These are phyloP conservation scores for Callionymus lyra DNA, from an alignment of 2,113 vertebrate genomes.

Conservation along the genomic window DNA sequence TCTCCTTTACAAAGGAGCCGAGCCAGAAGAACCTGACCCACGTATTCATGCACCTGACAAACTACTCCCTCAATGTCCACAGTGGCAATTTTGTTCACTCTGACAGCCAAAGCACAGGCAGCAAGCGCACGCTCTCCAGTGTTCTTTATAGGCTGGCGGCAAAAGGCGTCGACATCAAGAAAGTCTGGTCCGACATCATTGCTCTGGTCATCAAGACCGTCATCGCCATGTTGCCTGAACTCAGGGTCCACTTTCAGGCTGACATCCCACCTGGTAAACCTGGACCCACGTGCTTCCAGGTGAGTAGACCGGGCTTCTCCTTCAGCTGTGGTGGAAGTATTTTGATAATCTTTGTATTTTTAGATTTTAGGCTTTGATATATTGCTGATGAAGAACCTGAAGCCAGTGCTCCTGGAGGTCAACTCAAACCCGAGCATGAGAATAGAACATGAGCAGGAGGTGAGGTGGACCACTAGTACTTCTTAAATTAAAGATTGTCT, in stretches of 20 bases:
- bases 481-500: too few relatives aligned
- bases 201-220: conserved; percentile 92
- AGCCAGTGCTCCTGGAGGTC: conserved; percentile 91
- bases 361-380: conserved; percentile 99
- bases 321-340: not conserved
- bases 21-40: conserved; percentile 85
- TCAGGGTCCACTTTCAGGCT: conserved; percentile 88
- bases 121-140: conserved; percentile 93
- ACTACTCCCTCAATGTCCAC: conserved; percentile 94
- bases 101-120: conserved; percentile 82
- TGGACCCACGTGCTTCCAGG: conserved; percentile 95
- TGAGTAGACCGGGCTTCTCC: conserved; percentile 26
- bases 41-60: conserved; percentile 96
- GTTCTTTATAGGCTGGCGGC: conserved; percentile 80
- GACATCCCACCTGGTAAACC: conserved; percentile 90
- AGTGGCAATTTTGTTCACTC: conserved; percentile 91
- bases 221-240: conserved; percentile 88
- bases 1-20: conserved; percentile 66
- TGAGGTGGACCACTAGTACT: conserved; percentile 44
- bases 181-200: conserved; percentile 94
- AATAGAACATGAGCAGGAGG: conserved; percentile 92
- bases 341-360: conserved; percentile 4
- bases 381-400: conserved; percentile 91
- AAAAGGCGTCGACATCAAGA: conserved; percentile 86
- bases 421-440: conserved; percentile 98